Evolutionary conservation across 1,140 invertebrate genomes (phyloP), one percentile per base, ranked within the genome.

Genomic region (Phortica variegata): DNA sequence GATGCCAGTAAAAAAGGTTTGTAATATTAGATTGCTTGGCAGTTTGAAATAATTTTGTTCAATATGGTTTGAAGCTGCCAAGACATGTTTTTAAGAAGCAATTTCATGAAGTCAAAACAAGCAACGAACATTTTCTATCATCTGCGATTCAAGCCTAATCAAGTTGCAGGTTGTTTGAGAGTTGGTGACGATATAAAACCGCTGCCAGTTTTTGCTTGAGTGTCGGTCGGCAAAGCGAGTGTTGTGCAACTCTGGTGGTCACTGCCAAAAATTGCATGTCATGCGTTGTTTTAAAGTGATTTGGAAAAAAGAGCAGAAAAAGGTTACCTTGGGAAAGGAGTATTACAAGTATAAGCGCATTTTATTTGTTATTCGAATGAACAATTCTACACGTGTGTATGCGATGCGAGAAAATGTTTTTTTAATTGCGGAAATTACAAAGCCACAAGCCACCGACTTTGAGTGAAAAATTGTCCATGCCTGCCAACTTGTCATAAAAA

Each of bases 391-490:
- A 52, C 50, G 34, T 51, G 39, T 47, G 57, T 50, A 70, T 54
- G 56, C 69, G 70, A 69, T 42, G 52, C 56, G 59, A 69, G 55
- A 68, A 72, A 72, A 72, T 71, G 68, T 58, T 71, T 72, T 71
- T 72, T 68, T 72, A 72, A 73, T 73, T 72, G 68, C 69, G 68
- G 69, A 73, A 73, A 73, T 73, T 72, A 72, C 59, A 55, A 53
- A 48, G 23, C 23, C 23, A 26, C 23, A 26, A 6, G 23, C 23
- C 23, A 10, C 23, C 23, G 23, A 26, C 23, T 26, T 26, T 10
- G 10, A 26, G 5, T n/a, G 58, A 50, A 55, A 70, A 70, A 69
- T 72, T 60, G 62, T 73, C 72, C 69, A 69, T 72, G 61, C 50
- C 61, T 61, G 52, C 48, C 45, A 61, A 72, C 56, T 73, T 73